A percentile compares a stretch with the other conserved stretches of the same genome.
Evolutionary conservation across 1,140 invertebrate species (phyloP).

Genomic region (Reticulitermes speratus): DNA sequence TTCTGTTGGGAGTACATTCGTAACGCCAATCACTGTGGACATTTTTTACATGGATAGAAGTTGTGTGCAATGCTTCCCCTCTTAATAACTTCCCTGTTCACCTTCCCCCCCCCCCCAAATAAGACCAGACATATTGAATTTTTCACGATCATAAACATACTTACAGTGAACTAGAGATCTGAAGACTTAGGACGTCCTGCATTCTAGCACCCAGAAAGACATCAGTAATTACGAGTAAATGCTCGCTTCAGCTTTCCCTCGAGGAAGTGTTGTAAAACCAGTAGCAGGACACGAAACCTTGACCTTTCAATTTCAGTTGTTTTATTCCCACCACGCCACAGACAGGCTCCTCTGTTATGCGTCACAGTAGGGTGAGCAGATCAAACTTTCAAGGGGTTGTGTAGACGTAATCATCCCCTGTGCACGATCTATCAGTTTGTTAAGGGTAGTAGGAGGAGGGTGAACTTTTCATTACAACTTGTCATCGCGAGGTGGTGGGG

Average conservation of each 20-base stretch:
- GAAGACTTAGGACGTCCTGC: too few species aligned
- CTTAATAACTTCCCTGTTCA: too few species aligned
- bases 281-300: not conserved
- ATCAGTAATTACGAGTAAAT: not conserved
- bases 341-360: not conserved
- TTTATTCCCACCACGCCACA: not conserved
- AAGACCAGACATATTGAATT: too few species aligned
- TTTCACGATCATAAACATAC: too few species aligned
- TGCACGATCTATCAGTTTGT: conserved; percentile 15
- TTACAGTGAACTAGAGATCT: too few species aligned
- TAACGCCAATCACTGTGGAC: too few species aligned
- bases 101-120: too few species aligned
- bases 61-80: too few species aligned
- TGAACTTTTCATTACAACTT: conserved; percentile 19
- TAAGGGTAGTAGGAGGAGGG: conserved; percentile 13
- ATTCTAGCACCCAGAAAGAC: too few species aligned
- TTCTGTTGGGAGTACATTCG: too few species aligned
- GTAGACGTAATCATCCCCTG: conserved; percentile 2
- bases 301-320: conserved; percentile 12
- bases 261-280: not conserved
- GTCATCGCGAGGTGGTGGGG: not conserved
- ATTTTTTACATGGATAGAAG: too few species aligned
- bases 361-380: not conserved
- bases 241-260: not conserved
- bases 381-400: conserved; percentile 9